Evolutionary conservation across 2,888 invertebrate species (phyloP).

Genomic region (Ptychoptera contaminata): DNA sequence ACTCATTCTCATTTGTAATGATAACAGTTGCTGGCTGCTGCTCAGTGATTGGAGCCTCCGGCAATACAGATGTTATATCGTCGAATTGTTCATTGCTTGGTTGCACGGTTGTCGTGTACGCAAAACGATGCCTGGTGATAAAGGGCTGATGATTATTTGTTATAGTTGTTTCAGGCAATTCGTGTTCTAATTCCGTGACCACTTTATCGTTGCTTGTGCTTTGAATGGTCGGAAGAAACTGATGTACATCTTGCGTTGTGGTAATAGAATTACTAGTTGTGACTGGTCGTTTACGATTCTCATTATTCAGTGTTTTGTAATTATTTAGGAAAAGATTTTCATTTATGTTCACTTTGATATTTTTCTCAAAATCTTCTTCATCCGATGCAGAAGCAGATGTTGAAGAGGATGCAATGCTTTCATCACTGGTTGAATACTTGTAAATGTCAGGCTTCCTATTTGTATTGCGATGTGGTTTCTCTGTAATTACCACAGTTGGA

Average conservation of each 20-base stretch:
- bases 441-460: not conserved
- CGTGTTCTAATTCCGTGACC: no score
- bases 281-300: not conserved
- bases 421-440: not conserved
- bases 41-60: no score
- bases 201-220: not conserved
- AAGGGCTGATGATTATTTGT: no score
- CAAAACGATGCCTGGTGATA: no score
- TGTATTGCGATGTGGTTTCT: not conserved
- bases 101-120: no score
- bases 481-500: not conserved
- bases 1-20: no score
- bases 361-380: no score
- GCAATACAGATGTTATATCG: no score
- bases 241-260: not conserved
- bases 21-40: no score
- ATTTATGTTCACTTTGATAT: not conserved
- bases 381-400: no score
- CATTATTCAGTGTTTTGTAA: not conserved
- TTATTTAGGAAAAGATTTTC: not conserved
- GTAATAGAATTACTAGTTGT: not conserved
- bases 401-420: not conserved
- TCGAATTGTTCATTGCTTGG: no score
- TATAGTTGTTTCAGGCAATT: no score
- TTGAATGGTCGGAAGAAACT: conserved; percentile 1